Evolutionary conservation across 2,888 invertebrate species (phyloP), one percentile per base, ranked within the genome.

Genomic region (Melolontha melolontha): DNA sequence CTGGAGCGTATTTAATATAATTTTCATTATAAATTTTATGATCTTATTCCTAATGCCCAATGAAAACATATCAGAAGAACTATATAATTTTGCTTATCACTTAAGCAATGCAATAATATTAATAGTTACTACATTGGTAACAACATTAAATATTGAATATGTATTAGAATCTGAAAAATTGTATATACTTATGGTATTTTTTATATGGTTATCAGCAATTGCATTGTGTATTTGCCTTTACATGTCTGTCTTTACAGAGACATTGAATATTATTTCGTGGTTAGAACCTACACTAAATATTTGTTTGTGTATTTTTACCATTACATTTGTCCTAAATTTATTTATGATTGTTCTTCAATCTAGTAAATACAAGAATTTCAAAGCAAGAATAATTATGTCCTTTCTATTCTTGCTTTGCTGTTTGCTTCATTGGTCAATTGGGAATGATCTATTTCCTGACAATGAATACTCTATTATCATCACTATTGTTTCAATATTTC

Each of bases 1-100:
- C 16, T 62, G 59, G 59, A 47, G 47, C 16, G 29, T 62, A 7
- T 47, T 62, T 16, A 62, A 62, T 47, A 62, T 62, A 12, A n/a
- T 47, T 5, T 47, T 47, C 7, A 62, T 62, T 34, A 10, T 62
- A 34, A 62, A 62, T 49, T 47, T 49, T n/a, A 34, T 62, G 14
- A 47, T 47, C 5, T 16, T 62, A 10, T 62, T 34, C 34, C 1
- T 62, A 7, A 62, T 47, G 34, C 59, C 59, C n/a, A 62, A 62
- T 11, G 34, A 47, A 8, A 27, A 47, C 1, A 17, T 62, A 11
- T n/a, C 8, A 10, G 47, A 62, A 8, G 6, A 47, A 49, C 11
- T 42, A 47, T 62, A 49, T 16, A 34, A 6, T 5, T 47, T 62
- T 49, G 47, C 59, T 6, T 62, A 62, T 39, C 34, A 29, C 11